Percentiles rank a stretch among this genome's conserved stretches.
phyloP scores from a whole-genome alignment of 2,113 vertebrate species.

The Romanogobio albipinnatus region DNA sequence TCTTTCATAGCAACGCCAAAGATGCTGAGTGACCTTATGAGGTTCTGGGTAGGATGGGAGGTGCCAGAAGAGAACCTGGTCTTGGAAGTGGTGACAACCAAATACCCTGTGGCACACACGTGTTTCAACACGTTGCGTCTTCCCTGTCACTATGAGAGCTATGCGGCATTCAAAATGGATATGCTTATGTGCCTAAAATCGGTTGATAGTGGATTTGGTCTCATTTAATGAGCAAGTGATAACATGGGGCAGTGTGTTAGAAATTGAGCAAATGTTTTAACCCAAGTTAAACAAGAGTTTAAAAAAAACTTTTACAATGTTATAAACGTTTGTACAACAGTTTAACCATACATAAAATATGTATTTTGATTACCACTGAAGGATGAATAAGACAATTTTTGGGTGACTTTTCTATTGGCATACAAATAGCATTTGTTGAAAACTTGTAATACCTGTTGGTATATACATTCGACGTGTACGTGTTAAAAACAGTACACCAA shows the following conservation, averaged over 20 bases:
- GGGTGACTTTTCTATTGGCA: too few relatives aligned
- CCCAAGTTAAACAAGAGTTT: too few relatives aligned
- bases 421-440: too few relatives aligned
- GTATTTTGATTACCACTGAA: too few relatives aligned
- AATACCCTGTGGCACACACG: not conserved
- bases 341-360: too few relatives aligned
- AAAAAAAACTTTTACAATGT: too few relatives aligned
- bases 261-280: too few relatives aligned
- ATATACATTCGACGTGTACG: too few relatives aligned
- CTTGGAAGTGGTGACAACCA: not conserved
- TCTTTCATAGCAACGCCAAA: not conserved
- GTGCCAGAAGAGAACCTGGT: not conserved
- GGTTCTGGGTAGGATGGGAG: conserved; percentile 14
- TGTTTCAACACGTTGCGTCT: not conserved
- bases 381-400: too few relatives aligned
- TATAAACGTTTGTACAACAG: too few relatives aligned
- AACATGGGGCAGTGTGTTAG: not conserved
- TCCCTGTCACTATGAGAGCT: conserved; percentile 15
- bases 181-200: conserved; percentile 8
- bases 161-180: not conserved
- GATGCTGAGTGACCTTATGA: not conserved
- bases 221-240: not conserved
- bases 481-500: too few relatives aligned
- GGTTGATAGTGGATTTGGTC: conserved; percentile 6
- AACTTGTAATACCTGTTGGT: too few relatives aligned